phyloP scores from a whole-genome alignment of 2,797 vertebrate genomes.

The Syngnathus acus region DNA sequence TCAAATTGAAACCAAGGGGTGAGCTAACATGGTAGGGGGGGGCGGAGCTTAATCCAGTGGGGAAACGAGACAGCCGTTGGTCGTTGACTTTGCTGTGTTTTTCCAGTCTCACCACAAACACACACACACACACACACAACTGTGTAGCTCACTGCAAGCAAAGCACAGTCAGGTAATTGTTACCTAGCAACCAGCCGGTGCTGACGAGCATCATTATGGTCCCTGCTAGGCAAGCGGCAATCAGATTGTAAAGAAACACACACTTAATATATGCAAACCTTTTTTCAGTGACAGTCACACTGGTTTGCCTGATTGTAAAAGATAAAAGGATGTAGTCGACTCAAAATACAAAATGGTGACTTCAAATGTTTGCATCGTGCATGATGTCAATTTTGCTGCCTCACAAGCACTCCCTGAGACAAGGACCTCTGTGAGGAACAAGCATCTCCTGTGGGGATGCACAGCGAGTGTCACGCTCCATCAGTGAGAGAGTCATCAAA shows the following conservation, averaged over 20 bases:
- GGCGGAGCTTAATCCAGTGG: constrained; percentile 8
- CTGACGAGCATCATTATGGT: constrained; percentile 71
- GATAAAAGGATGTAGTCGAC: background rate
- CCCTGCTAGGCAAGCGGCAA: constrained; percentile 65
- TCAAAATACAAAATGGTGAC: background rate
- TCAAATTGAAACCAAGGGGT: constrained; percentile 3
- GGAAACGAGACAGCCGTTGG: constrained; percentile 34
- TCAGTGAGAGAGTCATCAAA: constrained; percentile 66
- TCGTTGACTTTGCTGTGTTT: constrained; percentile 51
- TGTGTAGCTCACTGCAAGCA: constrained; percentile 63
- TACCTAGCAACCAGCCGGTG: constrained; percentile 75
- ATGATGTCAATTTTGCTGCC: constrained; percentile 37
- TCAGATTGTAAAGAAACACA: constrained; percentile 50
- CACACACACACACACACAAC: constrained; percentile 32
- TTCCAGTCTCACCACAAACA: constrained; percentile 34
- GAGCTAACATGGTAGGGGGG: background rate
- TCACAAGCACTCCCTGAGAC: constrained; percentile 32
- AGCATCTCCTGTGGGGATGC: constrained; percentile 28
- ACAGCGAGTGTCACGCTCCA: constrained; percentile 52
- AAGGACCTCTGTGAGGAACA: constrained; percentile 32
- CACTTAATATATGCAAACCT: background rate
- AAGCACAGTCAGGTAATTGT: constrained; percentile 76
- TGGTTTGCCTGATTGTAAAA: background rate
- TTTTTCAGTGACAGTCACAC: background rate
- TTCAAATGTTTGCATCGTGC: constrained; percentile 7